phyloP scores from a whole-genome alignment of 1,140 invertebrate species.

The Lepidotrigona ventralis region DNA sequence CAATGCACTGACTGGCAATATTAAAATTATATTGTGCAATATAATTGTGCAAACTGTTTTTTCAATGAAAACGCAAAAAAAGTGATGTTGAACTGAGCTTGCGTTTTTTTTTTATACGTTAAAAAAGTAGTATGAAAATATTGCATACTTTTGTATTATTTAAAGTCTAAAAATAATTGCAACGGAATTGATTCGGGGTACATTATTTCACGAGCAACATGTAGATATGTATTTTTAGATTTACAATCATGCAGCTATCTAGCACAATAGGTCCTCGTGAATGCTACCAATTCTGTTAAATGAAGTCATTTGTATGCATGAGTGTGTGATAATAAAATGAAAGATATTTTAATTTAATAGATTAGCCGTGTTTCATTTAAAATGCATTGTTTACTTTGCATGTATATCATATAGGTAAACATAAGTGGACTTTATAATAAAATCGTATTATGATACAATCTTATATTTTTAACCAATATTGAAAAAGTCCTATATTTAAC shows the following conservation, averaged over 20 bases:
- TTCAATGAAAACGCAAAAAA: conserved; percentile 16
- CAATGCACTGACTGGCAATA: conserved; percentile 43
- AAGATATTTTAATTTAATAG: conserved; percentile 72
- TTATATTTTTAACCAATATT: conserved; percentile 30
- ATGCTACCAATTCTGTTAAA: conserved; percentile 58
- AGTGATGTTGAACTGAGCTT: not conserved
- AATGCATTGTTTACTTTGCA: conserved; percentile 6
- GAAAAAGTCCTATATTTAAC: conserved; percentile 28
- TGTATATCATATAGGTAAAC: conserved; percentile 33
- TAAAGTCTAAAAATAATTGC: conserved; percentile 48
- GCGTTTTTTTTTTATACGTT: conserved; percentile 42
- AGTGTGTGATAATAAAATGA: conserved; percentile 69
- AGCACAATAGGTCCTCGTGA: conserved; percentile 33
- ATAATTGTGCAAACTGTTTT: conserved; percentile 11
- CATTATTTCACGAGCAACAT: conserved; percentile 44
- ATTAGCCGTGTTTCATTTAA: conserved; percentile 46
- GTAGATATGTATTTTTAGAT: conserved; percentile 52
- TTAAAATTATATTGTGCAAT: conserved; percentile 44
- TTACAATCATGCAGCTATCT: conserved; percentile 24
- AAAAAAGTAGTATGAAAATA: conserved; percentile 33
- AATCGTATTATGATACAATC: conserved; percentile 48
- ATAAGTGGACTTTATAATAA: conserved; percentile 33
- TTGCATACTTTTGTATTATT: conserved; percentile 56
- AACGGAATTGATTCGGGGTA: conserved; percentile 45
- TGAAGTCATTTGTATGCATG: conserved; percentile 67